phyloP scores from a whole-genome alignment of 1,140 invertebrate genomes.

The Archegozetes longisetosus region DNA sequence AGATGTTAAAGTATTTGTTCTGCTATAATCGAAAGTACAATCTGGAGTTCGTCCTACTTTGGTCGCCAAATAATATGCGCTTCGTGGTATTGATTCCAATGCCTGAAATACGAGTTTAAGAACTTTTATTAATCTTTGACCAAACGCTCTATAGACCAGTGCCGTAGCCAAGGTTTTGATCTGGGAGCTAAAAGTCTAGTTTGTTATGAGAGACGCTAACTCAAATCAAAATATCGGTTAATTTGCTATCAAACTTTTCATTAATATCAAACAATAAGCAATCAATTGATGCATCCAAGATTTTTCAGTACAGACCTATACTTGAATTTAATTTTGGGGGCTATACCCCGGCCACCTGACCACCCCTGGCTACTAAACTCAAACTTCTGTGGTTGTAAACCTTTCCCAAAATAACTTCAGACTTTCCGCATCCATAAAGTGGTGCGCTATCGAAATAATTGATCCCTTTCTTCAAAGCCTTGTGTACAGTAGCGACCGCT shows the following conservation, averaged over 20 bases:
- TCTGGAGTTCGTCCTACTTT: conserved; percentile 64
- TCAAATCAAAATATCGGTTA: conserved; percentile 5
- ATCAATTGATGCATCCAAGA: too few species aligned
- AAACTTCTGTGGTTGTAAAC: conserved; percentile 32
- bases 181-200: neutral
- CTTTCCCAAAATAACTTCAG: conserved; percentile 60
- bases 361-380: too few species aligned
- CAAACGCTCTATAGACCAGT: too few species aligned
- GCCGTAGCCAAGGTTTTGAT: neutral
- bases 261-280: too few species aligned
- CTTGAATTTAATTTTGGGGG: too few species aligned
- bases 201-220: conserved; percentile 2
- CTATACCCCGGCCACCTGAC: too few species aligned
- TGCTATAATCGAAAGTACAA: conserved; percentile 63
- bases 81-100: conserved; percentile 53
- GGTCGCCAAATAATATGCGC: conserved; percentile 73
- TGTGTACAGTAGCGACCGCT: conserved; percentile 46
- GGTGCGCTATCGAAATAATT: conserved; percentile 84
- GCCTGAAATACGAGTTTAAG: conserved; percentile 44
- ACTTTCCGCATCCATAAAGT: conserved; percentile 57
- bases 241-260: too few species aligned
- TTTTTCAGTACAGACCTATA: too few species aligned
- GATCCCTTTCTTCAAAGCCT: conserved; percentile 55
- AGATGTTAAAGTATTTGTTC: conserved; percentile 49
- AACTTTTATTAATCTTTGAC: too few species aligned